Percentiles rank a stretch among this genome's conserved stretches.
Conservation (phyloP, 2,797 vertebrate species). For the Dromococcyx pavoninus region DNA sequence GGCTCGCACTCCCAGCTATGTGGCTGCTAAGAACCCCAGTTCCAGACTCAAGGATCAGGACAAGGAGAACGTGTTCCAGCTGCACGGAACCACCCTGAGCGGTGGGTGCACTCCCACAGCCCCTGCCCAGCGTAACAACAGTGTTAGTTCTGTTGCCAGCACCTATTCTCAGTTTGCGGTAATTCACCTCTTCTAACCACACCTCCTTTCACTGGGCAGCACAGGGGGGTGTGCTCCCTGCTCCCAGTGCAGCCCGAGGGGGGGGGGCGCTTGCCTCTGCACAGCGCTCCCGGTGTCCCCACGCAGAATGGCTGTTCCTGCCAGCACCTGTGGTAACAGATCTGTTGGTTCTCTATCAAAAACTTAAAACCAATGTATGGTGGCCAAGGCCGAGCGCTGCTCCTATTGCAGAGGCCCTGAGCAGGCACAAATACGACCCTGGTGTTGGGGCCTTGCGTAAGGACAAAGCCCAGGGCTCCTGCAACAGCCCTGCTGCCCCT, state of each 20-base stretch:
- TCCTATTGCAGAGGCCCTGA: neutral
- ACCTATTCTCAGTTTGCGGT: constrained; percentile 98
- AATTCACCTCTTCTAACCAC: constrained; percentile 80
- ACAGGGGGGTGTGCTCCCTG: constrained; percentile 12
- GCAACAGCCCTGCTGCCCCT: no score
- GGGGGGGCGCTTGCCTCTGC: neutral
- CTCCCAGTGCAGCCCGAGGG: rapidly evolving
- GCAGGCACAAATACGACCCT: neutral
- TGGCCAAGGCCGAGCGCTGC: neutral
- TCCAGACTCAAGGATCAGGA: constrained; percentile 71
- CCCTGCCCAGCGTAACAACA: constrained; percentile 85
- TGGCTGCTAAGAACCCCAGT: constrained; percentile 71
- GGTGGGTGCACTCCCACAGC: constrained; percentile 82
- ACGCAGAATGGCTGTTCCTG: neutral
- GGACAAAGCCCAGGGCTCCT: no score
- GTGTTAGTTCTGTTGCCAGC: constrained; percentile 92
- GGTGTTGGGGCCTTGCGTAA: no score
- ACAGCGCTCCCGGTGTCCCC: rapidly evolving
- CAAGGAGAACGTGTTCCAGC: constrained; percentile 87
- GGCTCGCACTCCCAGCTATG: constrained; percentile 60
- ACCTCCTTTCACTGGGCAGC: constrained; percentile 45
- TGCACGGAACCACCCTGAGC: constrained; percentile 78
- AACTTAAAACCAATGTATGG: neutral
- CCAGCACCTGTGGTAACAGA: neutral
- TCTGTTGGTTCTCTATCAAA: neutral